These are phyloP conservation scores for Poeciliopsis retropinna DNA, from an alignment of 2,113 vertebrate species.

Conservation along the genomic window DNA sequence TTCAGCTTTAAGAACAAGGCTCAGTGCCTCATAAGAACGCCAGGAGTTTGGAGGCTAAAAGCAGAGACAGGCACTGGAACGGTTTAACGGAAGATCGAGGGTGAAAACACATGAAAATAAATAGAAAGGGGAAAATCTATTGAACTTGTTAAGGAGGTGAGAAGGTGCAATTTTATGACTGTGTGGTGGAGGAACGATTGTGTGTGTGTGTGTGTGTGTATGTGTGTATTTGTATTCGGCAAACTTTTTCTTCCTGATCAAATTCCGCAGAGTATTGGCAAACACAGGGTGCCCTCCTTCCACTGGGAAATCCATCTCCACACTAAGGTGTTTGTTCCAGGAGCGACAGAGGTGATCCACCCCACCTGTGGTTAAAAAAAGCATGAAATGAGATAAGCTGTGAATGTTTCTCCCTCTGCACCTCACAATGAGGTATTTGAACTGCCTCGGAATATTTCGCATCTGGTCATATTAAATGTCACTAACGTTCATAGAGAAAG, in stretches of 20 bases:
- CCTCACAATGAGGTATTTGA: not conserved
- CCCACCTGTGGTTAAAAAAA: constrained; percentile 21
- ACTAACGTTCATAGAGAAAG: not conserved
- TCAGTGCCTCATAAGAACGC: constrained; percentile 20
- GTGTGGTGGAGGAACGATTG: constrained; percentile 39
- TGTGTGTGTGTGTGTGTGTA: constrained; percentile 1
- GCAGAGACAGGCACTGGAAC: constrained; percentile 33
- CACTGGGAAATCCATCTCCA: constrained; percentile 24
- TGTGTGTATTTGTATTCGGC: not conserved
- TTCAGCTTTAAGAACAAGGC: constrained; percentile 9
- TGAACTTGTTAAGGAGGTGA: constrained; percentile 31
- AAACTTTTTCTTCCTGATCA: constrained; percentile 35
- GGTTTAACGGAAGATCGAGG: constrained; percentile 55
- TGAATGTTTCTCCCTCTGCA: constrained; percentile 23
- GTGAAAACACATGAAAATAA: constrained; percentile 51
- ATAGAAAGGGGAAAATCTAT: constrained; percentile 29
- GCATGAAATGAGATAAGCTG: constrained; percentile 9
- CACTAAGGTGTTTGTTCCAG: constrained; percentile 1
- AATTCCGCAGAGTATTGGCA: constrained; percentile 34
- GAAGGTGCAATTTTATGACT: constrained; percentile 55
- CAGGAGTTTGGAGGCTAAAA: constrained; percentile 24
- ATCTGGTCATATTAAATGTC: not conserved
- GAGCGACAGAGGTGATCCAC: constrained; percentile 33
- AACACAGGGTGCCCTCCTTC: constrained; percentile 23
- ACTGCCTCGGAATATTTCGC: not conserved